Evolutionary conservation across 2,113 vertebrate genomes (phyloP).

Genomic region (Rhodinocichla rosea): DNA sequence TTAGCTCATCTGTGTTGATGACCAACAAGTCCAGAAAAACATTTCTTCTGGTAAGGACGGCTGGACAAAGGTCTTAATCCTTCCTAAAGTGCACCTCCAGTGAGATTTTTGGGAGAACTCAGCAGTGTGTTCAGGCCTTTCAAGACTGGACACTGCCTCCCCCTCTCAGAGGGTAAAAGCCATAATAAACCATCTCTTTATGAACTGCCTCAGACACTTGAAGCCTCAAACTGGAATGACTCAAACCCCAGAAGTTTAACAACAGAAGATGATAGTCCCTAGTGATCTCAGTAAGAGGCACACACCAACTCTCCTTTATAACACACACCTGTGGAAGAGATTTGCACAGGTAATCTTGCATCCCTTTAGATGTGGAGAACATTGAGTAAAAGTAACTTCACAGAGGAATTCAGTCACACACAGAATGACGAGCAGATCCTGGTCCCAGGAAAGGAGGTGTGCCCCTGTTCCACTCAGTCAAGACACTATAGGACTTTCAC

Average conservation of each 20-base stretch:
- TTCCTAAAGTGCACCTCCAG: neutral
- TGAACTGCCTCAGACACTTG: neutral
- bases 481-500: neutral
- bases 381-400: neutral
- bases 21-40: neutral
- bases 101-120: neutral
- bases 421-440: neutral
- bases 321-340: neutral
- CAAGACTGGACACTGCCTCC: neutral
- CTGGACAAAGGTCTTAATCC: neutral
- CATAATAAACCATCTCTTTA: neutral
- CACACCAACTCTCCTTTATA: neutral
- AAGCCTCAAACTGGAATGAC: neutral
- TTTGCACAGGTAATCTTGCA: neutral
- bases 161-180: neutral
- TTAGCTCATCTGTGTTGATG: neutral
- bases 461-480: neutral
- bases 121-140: neutral
- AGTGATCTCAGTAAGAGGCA: neutral
- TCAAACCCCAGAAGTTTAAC: neutral
- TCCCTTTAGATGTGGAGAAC: neutral
- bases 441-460: neutral
- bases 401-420: neutral
- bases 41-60: neutral
- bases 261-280: neutral